phyloP scores from a whole-genome alignment of 2,888 invertebrate genomes.

The Eilema caniola region DNA sequence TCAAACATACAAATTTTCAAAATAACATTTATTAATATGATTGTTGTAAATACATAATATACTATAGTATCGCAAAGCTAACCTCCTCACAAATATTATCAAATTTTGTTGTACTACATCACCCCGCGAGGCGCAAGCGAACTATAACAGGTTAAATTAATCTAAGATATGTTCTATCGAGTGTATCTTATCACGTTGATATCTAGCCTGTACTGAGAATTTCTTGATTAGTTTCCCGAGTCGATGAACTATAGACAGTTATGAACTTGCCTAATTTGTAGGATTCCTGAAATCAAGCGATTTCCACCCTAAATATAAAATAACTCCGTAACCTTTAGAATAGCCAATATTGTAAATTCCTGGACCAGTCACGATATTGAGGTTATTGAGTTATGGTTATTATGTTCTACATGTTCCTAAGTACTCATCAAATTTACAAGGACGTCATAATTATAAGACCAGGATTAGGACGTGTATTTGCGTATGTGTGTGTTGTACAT shows the following conservation, averaged over 20 bases:
- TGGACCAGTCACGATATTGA: neutral
- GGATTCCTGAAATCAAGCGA: slow-evolving; percentile 5
- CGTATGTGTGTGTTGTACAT: no score
- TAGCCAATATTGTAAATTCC: neutral
- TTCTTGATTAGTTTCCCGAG: neutral
- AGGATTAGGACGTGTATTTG: no score
- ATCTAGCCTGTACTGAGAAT: neutral
- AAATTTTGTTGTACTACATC: neutral
- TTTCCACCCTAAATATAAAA: neutral
- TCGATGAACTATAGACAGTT: neutral
- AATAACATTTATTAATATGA: no score
- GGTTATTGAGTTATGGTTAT: neutral
- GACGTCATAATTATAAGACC: neutral
- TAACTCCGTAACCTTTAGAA: neutral
- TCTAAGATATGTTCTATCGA: neutral
- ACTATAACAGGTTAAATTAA: neutral
- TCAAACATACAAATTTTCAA: no score
- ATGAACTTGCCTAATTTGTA: neutral
- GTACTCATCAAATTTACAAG: neutral
- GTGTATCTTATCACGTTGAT: neutral
- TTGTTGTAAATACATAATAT: no score
- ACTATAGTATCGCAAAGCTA: neutral
- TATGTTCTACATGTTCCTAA: neutral
- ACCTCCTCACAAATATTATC: neutral
- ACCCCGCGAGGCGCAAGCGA: neutral